Evolutionary conservation across 2,888 invertebrate species (phyloP).

Genomic region (Drosophila lacicola): DNA sequence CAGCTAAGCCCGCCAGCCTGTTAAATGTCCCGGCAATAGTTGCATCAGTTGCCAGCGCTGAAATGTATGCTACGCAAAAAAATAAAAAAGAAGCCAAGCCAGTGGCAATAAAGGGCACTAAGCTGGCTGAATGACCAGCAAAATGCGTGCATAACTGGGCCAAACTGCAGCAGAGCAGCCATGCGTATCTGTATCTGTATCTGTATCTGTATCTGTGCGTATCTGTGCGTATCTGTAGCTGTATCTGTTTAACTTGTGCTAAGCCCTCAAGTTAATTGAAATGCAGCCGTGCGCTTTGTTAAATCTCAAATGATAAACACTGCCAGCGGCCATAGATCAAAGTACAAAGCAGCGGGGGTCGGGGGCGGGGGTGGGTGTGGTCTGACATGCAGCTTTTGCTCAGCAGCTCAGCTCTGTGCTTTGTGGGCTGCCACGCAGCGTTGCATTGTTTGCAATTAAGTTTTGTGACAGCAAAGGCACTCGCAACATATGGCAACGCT

Average conservation of each 20-base stretch:
- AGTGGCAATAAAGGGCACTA: slow-evolving; percentile 8
- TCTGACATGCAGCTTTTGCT: slow-evolving; percentile 45
- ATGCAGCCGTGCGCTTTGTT: slow-evolving; percentile 61
- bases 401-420: slow-evolving; percentile 32
- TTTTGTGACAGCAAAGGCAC: slow-evolving; percentile 59
- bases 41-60: not conserved
- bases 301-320: slow-evolving; percentile 54
- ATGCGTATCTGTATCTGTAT: no score
- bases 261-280: slow-evolving; percentile 66
- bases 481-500: slow-evolving; percentile 65
- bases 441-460: slow-evolving; percentile 72
- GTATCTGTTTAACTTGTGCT: slow-evolving; percentile 55
- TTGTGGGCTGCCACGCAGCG: slow-evolving; percentile 38
- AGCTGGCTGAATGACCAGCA: slow-evolving; percentile 9
- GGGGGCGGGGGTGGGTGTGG: not conserved
- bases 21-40: slow-evolving; percentile 5
- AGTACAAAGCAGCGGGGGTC: slow-evolving; percentile 11
- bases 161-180: slow-evolving; percentile 19
- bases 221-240: not conserved
- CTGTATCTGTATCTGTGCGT: slow-evolving; percentile 6
- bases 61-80: slow-evolving; percentile 18
- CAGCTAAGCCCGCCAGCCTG: slow-evolving; percentile 1
- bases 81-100: not conserved
- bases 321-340: slow-evolving; percentile 34
- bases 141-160: slow-evolving; percentile 42